Evolutionary conservation across 2,888 invertebrate genomes (phyloP), one percentile per base, ranked within the genome.

Genomic region (Parnassius mnemosyne): DNA sequence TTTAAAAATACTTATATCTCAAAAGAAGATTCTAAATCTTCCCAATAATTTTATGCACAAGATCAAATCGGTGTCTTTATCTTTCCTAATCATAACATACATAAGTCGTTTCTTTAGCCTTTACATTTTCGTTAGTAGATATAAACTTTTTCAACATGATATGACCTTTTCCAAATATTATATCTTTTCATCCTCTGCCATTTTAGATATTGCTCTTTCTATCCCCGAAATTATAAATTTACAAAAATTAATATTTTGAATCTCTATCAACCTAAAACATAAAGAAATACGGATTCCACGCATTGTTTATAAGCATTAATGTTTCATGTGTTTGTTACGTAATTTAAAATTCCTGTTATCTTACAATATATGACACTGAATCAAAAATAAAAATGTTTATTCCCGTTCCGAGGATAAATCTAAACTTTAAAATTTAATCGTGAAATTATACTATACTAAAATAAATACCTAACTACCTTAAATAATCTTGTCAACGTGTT

Each of bases 381-480:
- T 78, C 75, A 81, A 77, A 77, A 70, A 71, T 73, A 74, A 77
- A 77, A 78, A 80, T 76, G 74, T 76, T 62, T 44, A 64, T 78
- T 76, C 76, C 71, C 77, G 77, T 77, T 76, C 69, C 71, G 72
- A 74, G 77, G 84, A 84, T 82, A 81, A 82, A 78, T 74, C 75
- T 71, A 73, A 79, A 79, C 77, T 81, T 82, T 74, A 81, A 81
- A 84, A 78, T 80, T 83, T 74, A 80, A 80, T 78, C 74, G 76
- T 78, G 83, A 87, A 87, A 88, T 87, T 83, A 87, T 79, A 87
- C 85, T 91, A 90, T 81, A 78, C 89, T 91, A 90, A 90, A 91
- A 91, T 91, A 91, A 90, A 90, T 91, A 91, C 89, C 88, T 91
- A 91, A 84, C 89, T 90, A 90, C 85, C 88, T 91, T 90, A 91